Base-by-base conservation (phyloP, 2,888 invertebrate genomes). In the Heliconius ismenius region DNA sequence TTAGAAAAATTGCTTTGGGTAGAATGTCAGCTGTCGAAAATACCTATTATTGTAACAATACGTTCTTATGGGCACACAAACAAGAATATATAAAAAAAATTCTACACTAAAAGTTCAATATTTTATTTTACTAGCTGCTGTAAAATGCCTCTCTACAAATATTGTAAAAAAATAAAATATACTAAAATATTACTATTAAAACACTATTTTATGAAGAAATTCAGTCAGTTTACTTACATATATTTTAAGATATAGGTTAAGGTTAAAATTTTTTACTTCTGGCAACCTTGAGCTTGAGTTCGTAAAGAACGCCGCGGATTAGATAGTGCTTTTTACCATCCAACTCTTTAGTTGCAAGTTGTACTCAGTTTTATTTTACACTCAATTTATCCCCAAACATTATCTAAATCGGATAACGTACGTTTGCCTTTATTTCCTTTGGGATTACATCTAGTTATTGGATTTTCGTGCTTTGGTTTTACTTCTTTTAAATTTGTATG, bases 1-100 rank as follows among this genome's bases (percentile, higher is more conserved):
- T 89, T 87, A 88, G 84, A 83, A 86, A 92, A 91, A 92, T 92
- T 90, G 90, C 89, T 90, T 91, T 91, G 92, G 21, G 21, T 84
- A 86, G 89, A 90, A 88, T 90, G 89, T 88, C 89, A 90, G 87
- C 88, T 90, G 90, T 85, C 86, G 84, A 86, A 86, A 81, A 84
- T 72, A 49, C 2, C 6, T 24, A 79, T 81, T 78, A 80, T 77
- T 11, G 39, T 39, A 58, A n/a, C 32, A 70, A 32, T 58, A 32
- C 28, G 9, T 9, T 1, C n/a, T n/a, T 6, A 13, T 65, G 6
- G 18, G 6, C 36, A 28, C 10, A 13, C 21, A 15, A 36, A 58
- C 13, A 39, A 43, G 15, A 18, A 43, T 43, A 43, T 18, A 7
- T 32, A 32, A 39, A 39, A 39, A 11, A 11, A 39, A 11, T 39